A percentile compares a stretch with the other conserved stretches of the same genome.
Evolutionary conservation across 2,113 vertebrate genomes (phyloP).

Genomic region (Nothoprocta pentlandii): DNA sequence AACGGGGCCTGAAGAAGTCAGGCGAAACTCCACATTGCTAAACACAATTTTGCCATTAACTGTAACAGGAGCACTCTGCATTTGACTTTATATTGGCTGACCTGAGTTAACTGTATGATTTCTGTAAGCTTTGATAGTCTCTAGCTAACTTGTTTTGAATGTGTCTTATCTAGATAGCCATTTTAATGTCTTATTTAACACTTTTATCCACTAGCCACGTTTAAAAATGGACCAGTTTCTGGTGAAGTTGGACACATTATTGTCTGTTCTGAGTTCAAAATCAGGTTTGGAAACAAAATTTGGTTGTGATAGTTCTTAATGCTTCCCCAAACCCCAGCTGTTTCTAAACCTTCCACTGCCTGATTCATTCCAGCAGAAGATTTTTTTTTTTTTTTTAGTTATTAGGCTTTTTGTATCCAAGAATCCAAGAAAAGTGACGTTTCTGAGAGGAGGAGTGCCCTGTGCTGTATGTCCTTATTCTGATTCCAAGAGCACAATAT

Average conservation of each 20-base stretch:
- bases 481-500: conserved; percentile 31
- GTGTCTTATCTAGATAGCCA: background rate
- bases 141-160: background rate
- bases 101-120: background rate
- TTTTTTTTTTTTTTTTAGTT: background rate
- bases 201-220: rapidly evolving
- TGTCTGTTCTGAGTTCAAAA: background rate
- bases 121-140: background rate
- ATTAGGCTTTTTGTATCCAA: background rate
- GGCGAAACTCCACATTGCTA: background rate
- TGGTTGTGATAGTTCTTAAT: background rate
- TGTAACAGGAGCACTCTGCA: background rate
- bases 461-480: background rate
- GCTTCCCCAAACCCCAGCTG: background rate
- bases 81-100: background rate
- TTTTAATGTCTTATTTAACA: background rate
- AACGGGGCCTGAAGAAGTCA: background rate
- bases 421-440: background rate
- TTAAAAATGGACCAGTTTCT: background rate
- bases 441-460: background rate
- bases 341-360: background rate
- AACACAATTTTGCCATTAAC: background rate
- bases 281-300: background rate
- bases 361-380: background rate
- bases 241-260: background rate